These are phyloP conservation scores for Geotrupes spiniger DNA, from an alignment of 2,888 invertebrate species.

Conservation along the genomic window DNA sequence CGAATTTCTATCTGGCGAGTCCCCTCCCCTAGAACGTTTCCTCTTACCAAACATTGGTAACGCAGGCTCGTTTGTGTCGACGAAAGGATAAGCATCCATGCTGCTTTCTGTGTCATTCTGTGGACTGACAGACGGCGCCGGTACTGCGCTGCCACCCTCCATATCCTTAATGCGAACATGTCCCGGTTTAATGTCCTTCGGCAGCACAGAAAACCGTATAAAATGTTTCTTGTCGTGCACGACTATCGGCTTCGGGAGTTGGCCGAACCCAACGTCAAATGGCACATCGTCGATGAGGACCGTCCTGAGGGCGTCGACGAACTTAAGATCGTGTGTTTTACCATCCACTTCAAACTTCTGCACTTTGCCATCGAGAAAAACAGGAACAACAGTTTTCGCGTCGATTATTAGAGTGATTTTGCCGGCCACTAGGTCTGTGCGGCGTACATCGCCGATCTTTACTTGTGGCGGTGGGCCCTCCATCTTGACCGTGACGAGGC, in stretches of 20 bases:
- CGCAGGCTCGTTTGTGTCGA: conserved; percentile 40
- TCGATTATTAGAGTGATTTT: conserved; percentile 82
- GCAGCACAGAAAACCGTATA: conserved; percentile 75
- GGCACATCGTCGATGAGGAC: conserved; percentile 77
- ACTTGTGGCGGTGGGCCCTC: conserved; percentile 93
- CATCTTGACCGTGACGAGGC: conserved; percentile 74
- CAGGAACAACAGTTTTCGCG: conserved; percentile 72
- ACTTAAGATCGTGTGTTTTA: conserved; percentile 71
- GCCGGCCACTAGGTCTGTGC: conserved; percentile 80
- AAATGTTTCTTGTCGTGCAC: conserved; percentile 76
- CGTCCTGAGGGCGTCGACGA: conserved; percentile 73
- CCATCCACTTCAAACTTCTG: conserved; percentile 76
- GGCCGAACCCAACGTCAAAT: conserved; percentile 79
- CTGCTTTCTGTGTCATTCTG: conserved; percentile 35
- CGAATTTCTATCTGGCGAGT: conserved; percentile 43
- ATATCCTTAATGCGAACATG: conserved; percentile 68
- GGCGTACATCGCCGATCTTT: conserved; percentile 74
- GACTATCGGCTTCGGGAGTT: conserved; percentile 74
- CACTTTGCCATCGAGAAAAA: conserved; percentile 79
- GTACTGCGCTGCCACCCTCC: conserved; percentile 62
- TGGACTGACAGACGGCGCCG: conserved; percentile 33
- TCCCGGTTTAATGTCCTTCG: conserved; percentile 70
- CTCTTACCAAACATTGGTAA: conserved; percentile 33
- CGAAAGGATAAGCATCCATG: conserved; percentile 27
- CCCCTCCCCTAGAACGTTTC: conserved; percentile 29